Evolutionary conservation across 2,888 invertebrate genomes (phyloP), one percentile per base, ranked within the genome.

Genomic region (Augiades crinisus): DNA sequence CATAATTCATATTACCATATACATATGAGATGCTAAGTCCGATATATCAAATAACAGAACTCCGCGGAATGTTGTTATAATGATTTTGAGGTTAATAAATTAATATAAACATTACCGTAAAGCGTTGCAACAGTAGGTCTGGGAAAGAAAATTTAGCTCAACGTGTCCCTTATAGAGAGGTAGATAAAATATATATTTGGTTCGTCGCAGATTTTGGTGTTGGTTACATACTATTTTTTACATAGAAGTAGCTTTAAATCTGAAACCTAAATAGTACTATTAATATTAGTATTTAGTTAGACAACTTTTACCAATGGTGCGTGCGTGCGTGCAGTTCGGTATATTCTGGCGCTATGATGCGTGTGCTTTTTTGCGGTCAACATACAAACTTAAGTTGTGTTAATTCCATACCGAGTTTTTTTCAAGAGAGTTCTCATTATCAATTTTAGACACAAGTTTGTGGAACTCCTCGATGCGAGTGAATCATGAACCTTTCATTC

Each of bases 1-100:
- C 47, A 56, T 57, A 56, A 56, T 57, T 57, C 51, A 57, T 56
- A 43, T 19, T 19, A 21, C 7, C 56, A 38, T 57, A 53, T 51
- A 53, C 30, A 47, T 4, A 10, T 40, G 50, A 37, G 17, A 43
- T 49, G 47, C 10, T 43, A 12, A 40, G 45, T n/a, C 37, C 34
- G 45, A 52, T 54, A 54, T 45, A 41, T 50, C 24, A 37, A 4
- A 27, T 27, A 27, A 10, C 27, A 27, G 27, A 27, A 27, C 41
- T 12, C 12, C n/a, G 46, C 33, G 43, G 57, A 57, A 55, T 57
- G 54, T 44, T 49, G 49, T 34, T 40, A 16, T 17, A 43, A 30
- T 8, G n/a, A 43, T 31, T 19, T 31, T 13, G 17, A 12, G 27
- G 27, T 6, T 19, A 43, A 31, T 31, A 43, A 43, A 19, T 30